Evolutionary conservation across 1,140 invertebrate genomes (phyloP).

Genomic region (Apolygus lucorum): DNA sequence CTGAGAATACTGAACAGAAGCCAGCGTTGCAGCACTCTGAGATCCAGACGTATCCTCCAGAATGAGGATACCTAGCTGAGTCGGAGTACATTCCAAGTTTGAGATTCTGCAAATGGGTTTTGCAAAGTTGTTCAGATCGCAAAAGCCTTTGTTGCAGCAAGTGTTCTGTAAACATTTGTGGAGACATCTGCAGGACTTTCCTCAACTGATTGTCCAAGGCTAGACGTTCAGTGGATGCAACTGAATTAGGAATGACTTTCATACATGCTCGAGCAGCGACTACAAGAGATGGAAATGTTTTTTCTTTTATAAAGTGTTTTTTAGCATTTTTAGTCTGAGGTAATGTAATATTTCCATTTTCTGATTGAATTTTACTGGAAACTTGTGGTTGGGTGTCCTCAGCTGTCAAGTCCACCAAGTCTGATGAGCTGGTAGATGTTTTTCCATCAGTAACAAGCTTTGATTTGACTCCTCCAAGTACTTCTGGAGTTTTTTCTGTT

Average conservation of each 20-base stretch:
- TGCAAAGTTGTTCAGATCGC: slow-evolving; percentile 64
- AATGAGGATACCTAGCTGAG: slow-evolving; percentile 69
- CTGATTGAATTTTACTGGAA: too few relatives aligned
- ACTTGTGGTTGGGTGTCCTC: too few relatives aligned
- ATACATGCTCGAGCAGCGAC: slow-evolving; percentile 65
- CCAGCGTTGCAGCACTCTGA: slow-evolving; percentile 58
- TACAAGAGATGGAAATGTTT: slow-evolving; percentile 73
- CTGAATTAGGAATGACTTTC: slow-evolving; percentile 46
- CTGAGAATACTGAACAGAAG: slow-evolving; percentile 52
- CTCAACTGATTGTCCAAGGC: slow-evolving; percentile 61
- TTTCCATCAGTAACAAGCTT: too few relatives aligned
- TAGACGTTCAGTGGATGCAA: slow-evolving; percentile 40
- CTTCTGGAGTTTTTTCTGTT: too few relatives aligned
- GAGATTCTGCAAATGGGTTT: slow-evolving; percentile 51
- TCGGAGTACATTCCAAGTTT: slow-evolving; percentile 79
- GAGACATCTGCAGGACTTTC: slow-evolving; percentile 63
- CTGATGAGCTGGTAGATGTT: too few relatives aligned
- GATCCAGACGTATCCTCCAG: slow-evolving; percentile 83
- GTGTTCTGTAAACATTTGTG: slow-evolving; percentile 79
- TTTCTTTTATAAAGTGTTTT: slow-evolving; percentile 37
- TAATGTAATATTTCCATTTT: too few relatives aligned
- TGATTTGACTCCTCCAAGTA: too few relatives aligned
- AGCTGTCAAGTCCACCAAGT: too few relatives aligned
- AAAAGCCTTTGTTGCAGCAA: slow-evolving; percentile 74
- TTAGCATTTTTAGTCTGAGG: too few relatives aligned